Base-by-base conservation (phyloP, 2,113 vertebrate genomes). In the Vicugna pacos region DNA sequence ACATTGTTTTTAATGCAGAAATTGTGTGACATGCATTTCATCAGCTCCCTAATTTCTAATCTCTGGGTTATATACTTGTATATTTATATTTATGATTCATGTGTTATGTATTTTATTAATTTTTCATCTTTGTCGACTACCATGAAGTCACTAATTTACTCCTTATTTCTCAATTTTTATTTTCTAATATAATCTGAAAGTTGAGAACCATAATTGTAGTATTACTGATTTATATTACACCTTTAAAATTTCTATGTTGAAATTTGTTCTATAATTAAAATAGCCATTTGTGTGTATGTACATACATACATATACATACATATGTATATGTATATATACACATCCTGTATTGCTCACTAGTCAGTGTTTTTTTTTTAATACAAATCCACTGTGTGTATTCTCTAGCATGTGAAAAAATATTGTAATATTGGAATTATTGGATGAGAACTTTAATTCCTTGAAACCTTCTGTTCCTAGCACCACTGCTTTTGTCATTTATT, bases 241-340 rank as follows among this genome's bases (percentile, higher is more conserved):
- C 0, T 35, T 89, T 93, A 11, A 96, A 54, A 73, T 82, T 32
- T 87, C 5, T 30, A 48, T 38, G 5, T 73, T 83, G 10, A 69
- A 89, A 56, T 79, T 46, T 56, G 6, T 52, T 92, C 92, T 92
- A 2, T n/a, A 91, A 77, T 91, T 88, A 70, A 90, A 93, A 67
- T 72, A 83, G 10, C 7, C 46, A 77, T 20, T 46, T 38, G n/a
- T 52, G 14, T 54, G 54, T 17, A 16, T n/a, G 24, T 22, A 19
- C 42, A 42, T 42, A 69, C 5, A 28, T 24, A 67, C 38, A 42
- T n/a, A n/a, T 22, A 19, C 42, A 42, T 42, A 69, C 5, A 28
- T 22, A 67, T 75, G 24, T 46, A 38, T 24, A 26, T 28, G 64
- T 30, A 13, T n/a, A 15, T 1, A 20, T 19, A n/a, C 28, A 28